Conservation (phyloP, 2,888 invertebrate genomes). For the Linhomoeus sp. region DNA sequence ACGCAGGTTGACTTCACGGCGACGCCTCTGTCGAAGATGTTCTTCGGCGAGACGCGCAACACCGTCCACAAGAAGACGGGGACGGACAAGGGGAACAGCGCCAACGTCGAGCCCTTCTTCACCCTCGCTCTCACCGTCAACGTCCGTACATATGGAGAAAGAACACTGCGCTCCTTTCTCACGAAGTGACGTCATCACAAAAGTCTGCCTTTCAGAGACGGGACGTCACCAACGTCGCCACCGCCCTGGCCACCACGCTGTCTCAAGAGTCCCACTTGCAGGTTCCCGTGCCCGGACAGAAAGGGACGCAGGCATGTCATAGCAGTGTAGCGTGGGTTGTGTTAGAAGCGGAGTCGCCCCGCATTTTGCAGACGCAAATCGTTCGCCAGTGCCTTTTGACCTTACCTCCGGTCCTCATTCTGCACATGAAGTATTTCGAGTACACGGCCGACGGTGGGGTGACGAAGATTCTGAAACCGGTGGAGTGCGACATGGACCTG, state of each 20-base stretch:
- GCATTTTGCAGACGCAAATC: constrained; percentile 31
- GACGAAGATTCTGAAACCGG: constrained; percentile 71
- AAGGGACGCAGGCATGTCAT: too few relatives aligned
- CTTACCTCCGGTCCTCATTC: constrained; percentile 7
- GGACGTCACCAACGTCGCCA: not conserved
- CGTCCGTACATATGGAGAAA: constrained; percentile 42
- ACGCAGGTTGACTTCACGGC: constrained; percentile 50
- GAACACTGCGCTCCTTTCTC: too few relatives aligned
- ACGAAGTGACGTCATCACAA: too few relatives aligned
- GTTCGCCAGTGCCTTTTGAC: too few relatives aligned
- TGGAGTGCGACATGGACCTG: constrained; percentile 47
- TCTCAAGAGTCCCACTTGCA: too few relatives aligned
- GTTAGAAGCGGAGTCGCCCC: constrained; percentile 39
- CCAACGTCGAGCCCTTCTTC: constrained; percentile 84
- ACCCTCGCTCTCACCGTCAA: constrained; percentile 82
- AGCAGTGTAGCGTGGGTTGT: too few relatives aligned
- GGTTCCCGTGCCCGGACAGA: too few relatives aligned
- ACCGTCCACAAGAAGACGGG: constrained; percentile 46
- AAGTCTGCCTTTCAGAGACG: too few relatives aligned
- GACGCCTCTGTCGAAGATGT: constrained; percentile 76
- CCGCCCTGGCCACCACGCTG: not conserved
- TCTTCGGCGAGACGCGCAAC: constrained; percentile 70
- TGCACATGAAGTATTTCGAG: constrained; percentile 8
- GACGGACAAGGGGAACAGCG: constrained; percentile 47
- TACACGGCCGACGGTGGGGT: constrained; percentile 38